phyloP scores from a whole-genome alignment of 2,113 vertebrate genomes.

The Eulemur macaco region DNA sequence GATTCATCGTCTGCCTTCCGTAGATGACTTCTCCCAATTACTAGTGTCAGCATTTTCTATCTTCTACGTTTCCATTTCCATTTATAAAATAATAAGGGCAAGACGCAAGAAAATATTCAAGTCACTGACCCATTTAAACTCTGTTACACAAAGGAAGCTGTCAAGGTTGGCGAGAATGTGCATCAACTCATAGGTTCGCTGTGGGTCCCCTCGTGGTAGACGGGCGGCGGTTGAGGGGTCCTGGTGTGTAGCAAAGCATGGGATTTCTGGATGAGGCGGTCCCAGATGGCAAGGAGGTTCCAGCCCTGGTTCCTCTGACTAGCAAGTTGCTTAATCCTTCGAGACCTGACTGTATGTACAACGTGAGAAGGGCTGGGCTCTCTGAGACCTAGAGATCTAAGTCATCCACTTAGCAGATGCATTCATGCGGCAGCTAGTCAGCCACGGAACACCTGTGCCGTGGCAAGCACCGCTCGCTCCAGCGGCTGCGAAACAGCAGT shows the following conservation, averaged over 20 bases:
- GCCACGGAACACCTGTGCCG: fast-evolving
- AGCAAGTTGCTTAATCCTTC: background rate
- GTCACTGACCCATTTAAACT: background rate
- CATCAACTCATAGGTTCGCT: background rate
- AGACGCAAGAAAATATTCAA: background rate
- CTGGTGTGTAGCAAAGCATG: background rate
- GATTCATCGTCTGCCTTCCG: background rate
- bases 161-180: background rate
- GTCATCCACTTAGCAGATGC: background rate
- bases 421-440: background rate
- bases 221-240: fast-evolving
- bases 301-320: background rate
- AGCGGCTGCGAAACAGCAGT: background rate
- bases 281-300: background rate
- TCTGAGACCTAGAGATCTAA: background rate
- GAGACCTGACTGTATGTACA: background rate
- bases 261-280: background rate
- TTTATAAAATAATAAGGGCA: constrained; percentile 41
- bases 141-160: background rate
- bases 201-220: background rate
- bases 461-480: too few relatives aligned
- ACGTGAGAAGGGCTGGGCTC: background rate
- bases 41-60: background rate
- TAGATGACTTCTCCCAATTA: background rate
- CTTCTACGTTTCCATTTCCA: background rate